phyloP scores from a whole-genome alignment of 2,113 vertebrate species.

The Campylorhamphus procurvoides region DNA sequence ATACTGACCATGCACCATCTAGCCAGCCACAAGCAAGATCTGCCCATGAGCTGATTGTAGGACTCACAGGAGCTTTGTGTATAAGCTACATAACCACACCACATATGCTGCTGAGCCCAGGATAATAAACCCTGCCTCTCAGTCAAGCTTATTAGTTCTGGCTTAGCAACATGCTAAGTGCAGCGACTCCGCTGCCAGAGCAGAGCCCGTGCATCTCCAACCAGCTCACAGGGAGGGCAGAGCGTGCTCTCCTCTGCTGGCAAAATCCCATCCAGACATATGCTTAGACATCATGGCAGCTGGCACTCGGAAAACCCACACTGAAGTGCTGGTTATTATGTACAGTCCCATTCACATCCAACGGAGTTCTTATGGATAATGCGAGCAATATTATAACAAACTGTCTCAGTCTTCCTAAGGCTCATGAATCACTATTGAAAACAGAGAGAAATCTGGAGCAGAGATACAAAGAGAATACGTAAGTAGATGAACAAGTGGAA shows the following conservation, averaged over 20 bases:
- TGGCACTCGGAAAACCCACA: conserved; percentile 18
- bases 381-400: background rate
- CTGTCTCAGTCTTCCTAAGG: background rate
- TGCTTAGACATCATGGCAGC: conserved; percentile 38
- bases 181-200: conserved; percentile 30
- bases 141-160: conserved; percentile 35
- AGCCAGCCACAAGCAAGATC: background rate
- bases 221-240: conserved; percentile 34
- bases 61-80: background rate
- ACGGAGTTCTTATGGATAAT: background rate
- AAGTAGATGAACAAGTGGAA: background rate
- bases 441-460: background rate
- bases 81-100: background rate
- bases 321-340: conserved; percentile 10
- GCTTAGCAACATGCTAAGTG: conserved; percentile 28
- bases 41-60: rapidly evolving
- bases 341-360: background rate
- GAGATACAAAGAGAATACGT: background rate
- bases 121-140: conserved; percentile 13
- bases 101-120: background rate
- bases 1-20: background rate
- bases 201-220: background rate
- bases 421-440: background rate
- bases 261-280: conserved; percentile 47
- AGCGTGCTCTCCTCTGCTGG: background rate